Base-by-base conservation (phyloP, 2,797 vertebrate genomes). In the Hypotaenidia okinawae region DNA sequence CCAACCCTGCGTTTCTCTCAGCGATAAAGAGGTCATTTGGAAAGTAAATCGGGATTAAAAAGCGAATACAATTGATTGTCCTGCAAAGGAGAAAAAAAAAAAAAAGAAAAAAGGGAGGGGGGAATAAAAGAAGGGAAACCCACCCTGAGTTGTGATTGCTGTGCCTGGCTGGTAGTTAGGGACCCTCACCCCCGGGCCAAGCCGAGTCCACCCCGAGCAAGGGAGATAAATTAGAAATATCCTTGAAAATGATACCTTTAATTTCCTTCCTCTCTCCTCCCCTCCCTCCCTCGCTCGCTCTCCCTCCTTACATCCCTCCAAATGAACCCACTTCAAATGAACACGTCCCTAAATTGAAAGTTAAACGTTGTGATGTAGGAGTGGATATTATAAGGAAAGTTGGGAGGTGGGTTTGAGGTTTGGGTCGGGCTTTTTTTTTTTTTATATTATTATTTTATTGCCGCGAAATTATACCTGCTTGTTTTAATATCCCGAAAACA, bases 401-500 rank as follows among this genome's bases (percentile, higher is more conserved):
- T 80, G 91, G 78, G 86, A 55, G 68, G 61, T 61, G 43, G 43
- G 77, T 11, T 11, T 27, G 10, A 11, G 54, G 78, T 10, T 11
- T 30, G 8, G 51, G 51, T 54, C 10, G 27, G 13, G 47, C n/a
- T 11, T 43, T 7, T 57, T 11, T 62, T 39, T 14, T 18, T 47
- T 21, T 58, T 97, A 75, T 55, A 45, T 45, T 45, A 45, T 45
- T 45, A 45, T 97, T 97, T 94, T 86, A 85, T 91, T 51, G 90
- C 76, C 18, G 11, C 67, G 43, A 55, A 95, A 95, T 84, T 47
- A 82, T 90, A 94, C 92, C 94, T 94, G 92, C 89, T 76, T 54
- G 77, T 41, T 90, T 82, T 81, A 96, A 92, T 94, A 83, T 18
- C 81, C 92, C 78, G 64, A 47, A 82, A 95, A 94, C 81, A 94